phyloP scores from a whole-genome alignment of 2,888 invertebrate genomes.

The Drosophila paramelanica region DNA sequence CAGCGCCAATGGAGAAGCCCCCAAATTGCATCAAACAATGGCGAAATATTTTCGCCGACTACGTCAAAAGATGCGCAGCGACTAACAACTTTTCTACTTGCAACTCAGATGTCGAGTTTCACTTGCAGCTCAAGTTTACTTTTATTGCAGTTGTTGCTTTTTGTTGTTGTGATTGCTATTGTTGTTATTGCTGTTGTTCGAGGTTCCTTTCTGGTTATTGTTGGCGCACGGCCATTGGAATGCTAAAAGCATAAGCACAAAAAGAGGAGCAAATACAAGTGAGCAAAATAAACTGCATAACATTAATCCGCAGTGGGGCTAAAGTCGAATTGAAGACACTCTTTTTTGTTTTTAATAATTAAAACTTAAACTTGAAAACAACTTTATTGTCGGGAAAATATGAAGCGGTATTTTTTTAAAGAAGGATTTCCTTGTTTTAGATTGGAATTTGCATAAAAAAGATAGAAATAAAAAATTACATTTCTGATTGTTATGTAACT shows the following conservation, averaged over 20 bases:
- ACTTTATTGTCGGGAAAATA: too few relatives aligned
- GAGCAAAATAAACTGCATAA: slow-evolving; percentile 49
- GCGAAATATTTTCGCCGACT: slow-evolving; percentile 45
- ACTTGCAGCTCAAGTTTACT: slow-evolving; percentile 57
- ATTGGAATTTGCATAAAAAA: too few relatives aligned
- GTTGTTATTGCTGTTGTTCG: slow-evolving; percentile 25
- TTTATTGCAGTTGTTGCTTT: slow-evolving; percentile 35
- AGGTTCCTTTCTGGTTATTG: slow-evolving; percentile 22
- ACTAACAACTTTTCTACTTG: slow-evolving; percentile 56
- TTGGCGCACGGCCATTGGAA: slow-evolving; percentile 31
- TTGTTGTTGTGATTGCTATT: slow-evolving; percentile 7
- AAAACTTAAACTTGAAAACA: background rate
- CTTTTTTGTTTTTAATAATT: background rate
- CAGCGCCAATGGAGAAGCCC: slow-evolving; percentile 43
- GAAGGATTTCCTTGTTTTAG: too few relatives aligned
- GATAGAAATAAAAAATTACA: too few relatives aligned
- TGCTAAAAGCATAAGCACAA: slow-evolving; percentile 53
- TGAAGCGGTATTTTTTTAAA: too few relatives aligned
- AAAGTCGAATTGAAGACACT: slow-evolving; percentile 13
- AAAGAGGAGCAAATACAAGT: slow-evolving; percentile 10
- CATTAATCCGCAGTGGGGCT: slow-evolving; percentile 1
- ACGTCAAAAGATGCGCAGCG: slow-evolving; percentile 46
- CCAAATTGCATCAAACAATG: slow-evolving; percentile 52
- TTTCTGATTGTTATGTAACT: too few relatives aligned
- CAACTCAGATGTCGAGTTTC: slow-evolving; percentile 58